Evolutionary conservation across 2,797 vertebrate genomes (phyloP), one percentile per base, ranked within the genome.

Genomic region (Anomalospiza imberbis): DNA sequence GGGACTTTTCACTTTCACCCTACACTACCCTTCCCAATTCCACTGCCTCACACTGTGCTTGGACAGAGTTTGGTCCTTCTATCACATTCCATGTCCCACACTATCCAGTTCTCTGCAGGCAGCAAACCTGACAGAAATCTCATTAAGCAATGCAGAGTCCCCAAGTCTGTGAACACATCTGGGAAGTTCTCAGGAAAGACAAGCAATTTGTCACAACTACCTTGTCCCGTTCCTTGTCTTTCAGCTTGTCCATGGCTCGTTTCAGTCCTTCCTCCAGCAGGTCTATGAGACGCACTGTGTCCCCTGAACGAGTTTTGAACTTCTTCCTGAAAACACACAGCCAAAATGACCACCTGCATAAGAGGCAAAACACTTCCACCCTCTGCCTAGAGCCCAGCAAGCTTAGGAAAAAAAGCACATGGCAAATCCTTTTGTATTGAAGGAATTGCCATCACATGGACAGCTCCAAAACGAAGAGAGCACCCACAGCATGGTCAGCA

Each of bases 201-300:
- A 57, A 63, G 8, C 25, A 40, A 24, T 31, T 9, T 18, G 15
- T 80, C 47, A 36, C 32, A 45, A 9, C 47, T 96, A 99, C 99
- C 99, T 99, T 99, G 96, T 99, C 99, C 90, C 99, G 97, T 70
- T 99, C 99, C 95, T 99, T 99, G 79, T 99, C 99, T 62, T 98
- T 99, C 94, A 99, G 97, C 89, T 99, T 99, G 98, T 99, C 99
- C 99, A 99, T 99, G n/a, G 98, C 98, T 88, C 99, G 98, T 96
- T 98, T 99, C 71, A 99, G 97, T 6, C 99, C 99, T 91, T 99
- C 99, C 10, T 99, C 98, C 96, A 99, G 97, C 75, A 99, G 98
- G 88, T 99, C 99, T 85, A 98, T 98, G 58, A 99, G 98, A 61
- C 99, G 97, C 82, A 99, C 99, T 0, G 99, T 99, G 94, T 99